phyloP scores from a whole-genome alignment of 2,113 vertebrate genomes.

The Gymnarchus niloticus region DNA sequence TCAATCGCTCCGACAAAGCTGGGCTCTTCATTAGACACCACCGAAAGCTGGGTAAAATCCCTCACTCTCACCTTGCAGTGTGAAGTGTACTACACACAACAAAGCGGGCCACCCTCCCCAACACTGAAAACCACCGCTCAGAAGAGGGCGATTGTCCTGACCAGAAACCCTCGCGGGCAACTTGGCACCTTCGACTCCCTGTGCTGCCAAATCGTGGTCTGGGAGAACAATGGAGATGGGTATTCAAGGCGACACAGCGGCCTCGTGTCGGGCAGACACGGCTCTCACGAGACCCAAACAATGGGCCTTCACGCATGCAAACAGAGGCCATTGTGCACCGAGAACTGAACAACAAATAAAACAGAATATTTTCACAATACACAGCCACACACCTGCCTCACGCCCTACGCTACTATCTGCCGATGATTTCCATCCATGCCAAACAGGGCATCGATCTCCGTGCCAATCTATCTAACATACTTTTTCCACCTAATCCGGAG shows the following conservation, averaged over 20 bases:
- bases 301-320: neutral
- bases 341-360: neutral
- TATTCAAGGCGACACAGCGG: constrained; percentile 19
- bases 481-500: constrained; percentile 1
- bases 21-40: neutral
- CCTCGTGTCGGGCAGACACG: neutral
- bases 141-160: constrained; percentile 25
- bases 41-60: constrained; percentile 21
- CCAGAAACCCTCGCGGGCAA: constrained; percentile 21
- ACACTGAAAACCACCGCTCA: neutral
- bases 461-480: neutral
- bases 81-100: neutral
- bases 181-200: constrained; percentile 29
- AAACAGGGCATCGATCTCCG: neutral
- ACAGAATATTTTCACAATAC: neutral
- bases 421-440: neutral
- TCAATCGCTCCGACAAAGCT: neutral
- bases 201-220: constrained; percentile 16
- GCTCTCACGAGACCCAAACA: neutral
- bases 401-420: neutral
- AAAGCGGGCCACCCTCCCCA: neutral
- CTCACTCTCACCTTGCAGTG: constrained; percentile 10
- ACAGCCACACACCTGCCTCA: neutral
- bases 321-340: neutral
- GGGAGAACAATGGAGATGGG: constrained; percentile 43